Conservation (phyloP, 1,140 invertebrate genomes). For the Euwallacea fornicatus region DNA sequence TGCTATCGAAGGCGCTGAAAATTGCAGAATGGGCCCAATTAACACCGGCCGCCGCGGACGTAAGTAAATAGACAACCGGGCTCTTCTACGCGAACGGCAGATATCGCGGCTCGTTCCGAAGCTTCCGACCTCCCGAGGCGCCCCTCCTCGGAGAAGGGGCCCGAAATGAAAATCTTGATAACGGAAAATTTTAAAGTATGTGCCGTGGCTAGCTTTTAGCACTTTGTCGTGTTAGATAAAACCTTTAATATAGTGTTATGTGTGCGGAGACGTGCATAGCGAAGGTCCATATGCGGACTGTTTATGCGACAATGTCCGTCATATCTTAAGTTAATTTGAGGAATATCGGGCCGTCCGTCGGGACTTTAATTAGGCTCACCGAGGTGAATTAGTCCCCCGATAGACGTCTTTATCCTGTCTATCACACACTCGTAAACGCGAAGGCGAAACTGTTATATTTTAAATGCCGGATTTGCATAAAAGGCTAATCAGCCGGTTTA, state of each 20-base stretch:
- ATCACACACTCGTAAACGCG: background rate
- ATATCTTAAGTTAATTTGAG: slow-evolving; percentile 26
- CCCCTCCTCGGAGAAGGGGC: slow-evolving; percentile 12
- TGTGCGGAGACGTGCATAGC: slow-evolving; percentile 27
- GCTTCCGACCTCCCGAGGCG: too few species aligned
- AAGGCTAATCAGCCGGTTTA: too few species aligned
- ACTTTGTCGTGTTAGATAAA: slow-evolving; percentile 38
- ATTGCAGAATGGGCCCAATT: slow-evolving; percentile 37
- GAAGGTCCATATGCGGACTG: slow-evolving; percentile 31
- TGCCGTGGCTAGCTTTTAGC: slow-evolving; percentile 35
- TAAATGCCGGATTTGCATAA: too few species aligned
- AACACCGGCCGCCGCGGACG: slow-evolving; percentile 31
- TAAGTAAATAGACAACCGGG: slow-evolving; percentile 11
- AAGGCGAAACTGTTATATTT: background rate
- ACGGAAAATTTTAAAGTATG: slow-evolving; percentile 39
- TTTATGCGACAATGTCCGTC: slow-evolving; percentile 26
- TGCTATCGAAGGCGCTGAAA: slow-evolving; percentile 34
- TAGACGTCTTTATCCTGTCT: background rate
- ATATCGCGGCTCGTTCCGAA: background rate
- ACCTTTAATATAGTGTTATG: slow-evolving; percentile 38
- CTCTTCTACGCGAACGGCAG: background rate
- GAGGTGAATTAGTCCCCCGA: background rate
- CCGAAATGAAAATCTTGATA: slow-evolving; percentile 34
- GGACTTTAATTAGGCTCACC: background rate
- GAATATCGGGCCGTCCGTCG: background rate